Base-by-base conservation (phyloP, 2,113 vertebrate species). In the Coptodon rendalli region DNA sequence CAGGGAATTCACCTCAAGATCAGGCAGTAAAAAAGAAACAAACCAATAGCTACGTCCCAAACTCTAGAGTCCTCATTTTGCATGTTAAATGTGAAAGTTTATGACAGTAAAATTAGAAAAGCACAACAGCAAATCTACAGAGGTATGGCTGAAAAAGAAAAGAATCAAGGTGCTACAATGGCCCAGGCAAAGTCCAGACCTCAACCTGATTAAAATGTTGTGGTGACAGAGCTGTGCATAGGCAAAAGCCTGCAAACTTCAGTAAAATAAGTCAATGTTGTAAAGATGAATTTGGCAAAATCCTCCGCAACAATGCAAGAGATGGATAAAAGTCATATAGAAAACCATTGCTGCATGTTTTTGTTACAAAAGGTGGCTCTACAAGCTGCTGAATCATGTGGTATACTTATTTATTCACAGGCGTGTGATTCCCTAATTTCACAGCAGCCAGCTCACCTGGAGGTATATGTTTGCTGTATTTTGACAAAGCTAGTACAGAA, bases 391-490 rank as follows among this genome's bases (percentile, higher is more conserved):
- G n/a, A 71, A 43, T 71, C 38, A 24, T 40, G 22, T 4, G 0
- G 7, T 24, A 36, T 40, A 14, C 36, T 40, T 40, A 71, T 43
- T 45, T 73, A 5, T 73, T 73, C 40, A 73, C 40, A 45, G n/a
- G 4, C 0, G 0, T 45, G 13, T 27, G 24, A 11, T 73, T 45
- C 8, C 22, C 68, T 48, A 0, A 76, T 50, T 76, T 76, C 40
- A 73, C 68, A 0, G 38, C 40, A 27, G 1, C 68, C 40, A 27
- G 22, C 17, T 66, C 22, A 66, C 0, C 34, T 38, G 6, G 34
- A 38, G 10, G 3, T 66, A 13, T 38, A 38, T 45, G 3, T 73
- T 73, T 73, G 8, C 9, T 45, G 68, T 45, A 73, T 27, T 27
- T 22, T 16, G 68, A 73, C 34, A 38, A 3, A 66, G 34, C 61